phyloP scores from a whole-genome alignment of 2,888 invertebrate genomes.

The Eupithecia exiguata region DNA sequence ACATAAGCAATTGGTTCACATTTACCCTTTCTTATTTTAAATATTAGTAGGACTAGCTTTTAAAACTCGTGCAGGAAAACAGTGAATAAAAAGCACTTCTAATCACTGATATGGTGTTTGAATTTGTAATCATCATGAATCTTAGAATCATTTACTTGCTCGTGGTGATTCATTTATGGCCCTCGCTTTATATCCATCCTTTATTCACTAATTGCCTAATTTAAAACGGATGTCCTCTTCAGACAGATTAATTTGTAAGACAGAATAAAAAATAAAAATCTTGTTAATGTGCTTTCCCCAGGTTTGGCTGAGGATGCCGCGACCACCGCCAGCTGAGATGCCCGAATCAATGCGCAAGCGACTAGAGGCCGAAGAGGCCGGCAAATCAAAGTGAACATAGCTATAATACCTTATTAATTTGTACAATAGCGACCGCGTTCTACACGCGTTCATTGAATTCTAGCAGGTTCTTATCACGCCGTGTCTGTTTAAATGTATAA shows the following conservation, averaged over 20 bases:
- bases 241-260: neutral
- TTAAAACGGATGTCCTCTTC: too few species aligned
- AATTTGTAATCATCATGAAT: too few species aligned
- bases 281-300: conserved; percentile 46
- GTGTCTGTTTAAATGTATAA: neutral
- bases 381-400: conserved; percentile 64
- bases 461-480: conserved; percentile 1
- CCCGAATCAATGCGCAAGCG: conserved; percentile 94
- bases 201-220: too few species aligned
- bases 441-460: neutral
- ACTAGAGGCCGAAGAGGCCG: conserved; percentile 76
- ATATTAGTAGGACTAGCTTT: too few species aligned
- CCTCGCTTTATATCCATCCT: too few species aligned
- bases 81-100: too few species aligned
- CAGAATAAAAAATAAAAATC: neutral
- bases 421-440: conserved; percentile 23
- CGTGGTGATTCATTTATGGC: too few species aligned
- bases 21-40: too few species aligned
- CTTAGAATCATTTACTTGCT: too few species aligned
- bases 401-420: conserved; percentile 26
- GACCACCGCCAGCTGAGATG: conserved; percentile 98
- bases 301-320: conserved; percentile 91
- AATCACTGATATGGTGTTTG: too few species aligned
- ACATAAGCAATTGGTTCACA: too few species aligned
- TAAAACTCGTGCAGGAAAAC: too few species aligned